Base-by-base conservation (phyloP, 2,113 vertebrate species). In the Hassar affinis region DNA sequence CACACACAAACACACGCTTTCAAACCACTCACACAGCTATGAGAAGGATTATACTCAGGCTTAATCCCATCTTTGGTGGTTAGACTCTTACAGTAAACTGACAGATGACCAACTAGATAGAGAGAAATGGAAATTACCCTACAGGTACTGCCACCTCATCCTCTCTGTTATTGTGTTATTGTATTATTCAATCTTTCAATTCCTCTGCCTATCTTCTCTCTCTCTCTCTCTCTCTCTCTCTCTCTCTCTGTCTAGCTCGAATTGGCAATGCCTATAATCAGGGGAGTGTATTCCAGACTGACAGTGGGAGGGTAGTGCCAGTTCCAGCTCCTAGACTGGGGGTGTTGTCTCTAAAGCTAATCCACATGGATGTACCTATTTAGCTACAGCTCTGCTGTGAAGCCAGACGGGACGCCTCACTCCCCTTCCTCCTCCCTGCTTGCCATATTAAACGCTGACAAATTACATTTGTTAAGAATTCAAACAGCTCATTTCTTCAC, bases 401-500 rank as follows among this genome's bases (percentile, higher is more conserved):
- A 72, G 56, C 83, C 72, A 84, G 33, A 76, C 52, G 64, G 78
- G 84, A 81, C 30, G 33, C 35, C 69, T 54, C 33, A 10, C 68
- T 38, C 62, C 45, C 52, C 68, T 69, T 59, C 75, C 82, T 71
- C 82, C 75, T 82, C 81, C 82, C 81, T 84, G 88, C 86, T 86
- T 84, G 87, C 85, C 87, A 85, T 79, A 86, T 85, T 88, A 88
- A 89, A 89, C 71, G 82, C 80, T 89, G 88, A 90, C 90, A 90
- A 89, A 89, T 89, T 89, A 72, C 85, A 89, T 89, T 89, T 89
- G 87, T 88, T 87, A 89, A 82, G 81, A 87, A 87, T 88, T 88
- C 86, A 86, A 89, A 86, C 87, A 88, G 88, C 86, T 89, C 81
- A 87, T 91, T 88, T 87, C 86, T 86, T 88, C 69, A 75, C 79